Conservation (phyloP, 2,888 invertebrate genomes). For the Lypha dubia region DNA sequence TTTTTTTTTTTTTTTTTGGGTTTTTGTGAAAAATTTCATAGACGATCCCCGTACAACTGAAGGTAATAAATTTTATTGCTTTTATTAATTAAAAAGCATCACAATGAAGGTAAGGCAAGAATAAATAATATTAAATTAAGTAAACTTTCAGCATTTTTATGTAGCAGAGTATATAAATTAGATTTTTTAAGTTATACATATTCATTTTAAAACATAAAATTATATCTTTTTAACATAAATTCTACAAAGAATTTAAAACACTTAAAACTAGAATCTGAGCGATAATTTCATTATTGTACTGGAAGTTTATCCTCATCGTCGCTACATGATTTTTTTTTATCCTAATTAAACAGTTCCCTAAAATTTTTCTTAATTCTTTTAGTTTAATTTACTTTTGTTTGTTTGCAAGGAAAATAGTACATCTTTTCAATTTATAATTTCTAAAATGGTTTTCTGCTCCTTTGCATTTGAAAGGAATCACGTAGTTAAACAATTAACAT, state of each 20-base stretch:
- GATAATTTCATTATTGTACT: not conserved
- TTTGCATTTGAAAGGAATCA: constrained; percentile 65
- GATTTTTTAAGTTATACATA: not conserved
- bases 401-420: constrained; percentile 48
- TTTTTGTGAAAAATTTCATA: constrained; percentile 28
- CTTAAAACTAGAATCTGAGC: not conserved
- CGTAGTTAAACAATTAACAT: constrained; percentile 71
- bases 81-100: constrained; percentile 64
- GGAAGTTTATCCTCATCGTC: not conserved
- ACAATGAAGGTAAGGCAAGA: constrained; percentile 16
- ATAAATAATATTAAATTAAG: not conserved
- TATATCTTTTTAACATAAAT: not conserved
- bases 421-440: constrained; percentile 69
- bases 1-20: no score
- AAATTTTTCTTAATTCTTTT: not conserved
- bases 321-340: not conserved
- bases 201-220: not conserved
- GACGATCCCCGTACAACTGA: constrained; percentile 65
- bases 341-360: constrained; percentile 31
- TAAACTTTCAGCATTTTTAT: not conserved
- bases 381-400: not conserved
- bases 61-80: constrained; percentile 66
- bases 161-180: constrained; percentile 5
- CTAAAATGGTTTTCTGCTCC: constrained; percentile 57
- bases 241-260: not conserved